These are phyloP conservation scores for Oryzaephilus surinamensis DNA, from an alignment of 1,140 invertebrate genomes.

Conservation along the genomic window DNA sequence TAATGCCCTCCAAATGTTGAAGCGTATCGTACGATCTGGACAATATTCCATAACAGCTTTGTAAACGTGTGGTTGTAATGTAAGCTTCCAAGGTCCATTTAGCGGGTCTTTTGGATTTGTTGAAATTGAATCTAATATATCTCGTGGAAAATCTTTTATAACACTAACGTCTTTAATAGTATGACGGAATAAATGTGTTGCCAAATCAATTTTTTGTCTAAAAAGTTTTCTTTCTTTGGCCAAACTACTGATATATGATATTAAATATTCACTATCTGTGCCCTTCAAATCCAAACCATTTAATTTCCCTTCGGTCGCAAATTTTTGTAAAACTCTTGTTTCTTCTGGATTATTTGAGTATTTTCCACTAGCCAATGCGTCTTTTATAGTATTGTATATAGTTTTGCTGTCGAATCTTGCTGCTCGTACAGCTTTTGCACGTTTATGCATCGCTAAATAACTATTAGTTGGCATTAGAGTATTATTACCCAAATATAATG, in stretches of 20 bases:
- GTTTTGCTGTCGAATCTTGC: slow-evolving; percentile 54
- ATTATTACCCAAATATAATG: slow-evolving; percentile 68
- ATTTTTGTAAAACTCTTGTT: slow-evolving; percentile 63
- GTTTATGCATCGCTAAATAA: slow-evolving; percentile 62
- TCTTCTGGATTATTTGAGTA: slow-evolving; percentile 51
- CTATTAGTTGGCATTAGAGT: slow-evolving; percentile 66
- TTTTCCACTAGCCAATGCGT: slow-evolving; percentile 40
- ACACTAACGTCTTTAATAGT: slow-evolving; percentile 52
- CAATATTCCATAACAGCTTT: slow-evolving; percentile 73
- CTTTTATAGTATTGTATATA: slow-evolving; percentile 58
- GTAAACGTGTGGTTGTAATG: slow-evolving; percentile 59
- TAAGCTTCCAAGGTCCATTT: slow-evolving; percentile 71
- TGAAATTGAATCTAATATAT: slow-evolving; percentile 56
- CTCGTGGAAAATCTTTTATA: slow-evolving; percentile 63
- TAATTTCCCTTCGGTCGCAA: slow-evolving; percentile 65
- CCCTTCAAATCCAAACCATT: slow-evolving; percentile 56
- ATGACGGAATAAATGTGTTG: slow-evolving; percentile 53
- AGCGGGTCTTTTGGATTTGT: slow-evolving; percentile 45
- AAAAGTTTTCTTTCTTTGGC: slow-evolving; percentile 46
- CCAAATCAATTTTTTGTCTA: slow-evolving; percentile 49
- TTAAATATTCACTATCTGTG: slow-evolving; percentile 39
- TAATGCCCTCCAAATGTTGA: slow-evolving; percentile 72
- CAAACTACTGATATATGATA: slow-evolving; percentile 38
- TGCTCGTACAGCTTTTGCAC: slow-evolving; percentile 52
- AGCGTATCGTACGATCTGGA: slow-evolving; percentile 60